These are phyloP conservation scores for Amphipyra tragopoginis DNA, from an alignment of 2,888 invertebrate species.

Conservation along the genomic window DNA sequence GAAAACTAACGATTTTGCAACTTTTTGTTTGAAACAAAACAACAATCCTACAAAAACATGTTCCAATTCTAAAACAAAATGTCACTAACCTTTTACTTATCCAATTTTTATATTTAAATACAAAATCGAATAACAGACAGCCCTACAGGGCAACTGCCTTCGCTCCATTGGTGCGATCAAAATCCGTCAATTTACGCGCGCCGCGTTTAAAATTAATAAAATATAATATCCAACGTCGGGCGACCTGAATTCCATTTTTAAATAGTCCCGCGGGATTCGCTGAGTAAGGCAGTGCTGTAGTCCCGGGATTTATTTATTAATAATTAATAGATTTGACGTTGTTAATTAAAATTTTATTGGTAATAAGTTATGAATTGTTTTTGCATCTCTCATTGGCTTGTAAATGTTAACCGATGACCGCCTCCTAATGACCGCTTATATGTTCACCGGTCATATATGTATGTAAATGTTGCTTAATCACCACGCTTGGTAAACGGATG, in stretches of 20 bases:
- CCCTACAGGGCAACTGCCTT: slow-evolving; percentile 34
- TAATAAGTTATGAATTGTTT: too few relatives aligned
- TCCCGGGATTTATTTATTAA: slow-evolving; percentile 27
- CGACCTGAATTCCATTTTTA: slow-evolving; percentile 51
- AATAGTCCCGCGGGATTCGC: slow-evolving; percentile 38
- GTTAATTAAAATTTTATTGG: too few relatives aligned
- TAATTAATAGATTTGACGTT: slow-evolving; percentile 6
- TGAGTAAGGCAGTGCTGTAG: slow-evolving; percentile 46
- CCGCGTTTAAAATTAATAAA: slow-evolving; percentile 62
- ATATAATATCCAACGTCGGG: slow-evolving; percentile 51
- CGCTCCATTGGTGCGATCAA: slow-evolving; percentile 48
- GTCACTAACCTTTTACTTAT: background rate
- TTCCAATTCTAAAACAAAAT: background rate
- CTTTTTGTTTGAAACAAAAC: too few relatives aligned
- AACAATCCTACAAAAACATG: too few relatives aligned
- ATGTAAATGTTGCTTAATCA: too few relatives aligned
- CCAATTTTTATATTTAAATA: background rate
- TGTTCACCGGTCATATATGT: too few relatives aligned
- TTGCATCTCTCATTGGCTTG: too few relatives aligned
- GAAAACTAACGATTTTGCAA: too few relatives aligned
- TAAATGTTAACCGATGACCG: too few relatives aligned
- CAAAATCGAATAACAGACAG: slow-evolving; percentile 13
- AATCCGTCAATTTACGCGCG: slow-evolving; percentile 57
- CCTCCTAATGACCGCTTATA: too few relatives aligned
- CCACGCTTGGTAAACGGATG: too few relatives aligned